phyloP scores from a whole-genome alignment of 2,888 invertebrate genomes.

The Archips xylosteana region DNA sequence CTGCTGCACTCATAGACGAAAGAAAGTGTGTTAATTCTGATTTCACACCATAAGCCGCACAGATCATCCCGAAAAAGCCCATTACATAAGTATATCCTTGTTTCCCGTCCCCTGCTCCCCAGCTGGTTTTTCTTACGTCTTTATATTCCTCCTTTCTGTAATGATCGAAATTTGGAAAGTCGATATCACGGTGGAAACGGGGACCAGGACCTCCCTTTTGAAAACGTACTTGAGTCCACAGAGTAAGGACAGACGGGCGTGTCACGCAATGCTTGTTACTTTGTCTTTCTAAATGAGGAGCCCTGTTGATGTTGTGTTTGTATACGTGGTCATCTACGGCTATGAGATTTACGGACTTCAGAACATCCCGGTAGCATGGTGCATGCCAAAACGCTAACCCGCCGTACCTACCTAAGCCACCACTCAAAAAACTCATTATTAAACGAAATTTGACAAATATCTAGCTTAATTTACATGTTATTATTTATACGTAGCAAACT shows the following conservation, averaged over 20 bases:
- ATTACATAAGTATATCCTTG: slow-evolving; percentile 81
- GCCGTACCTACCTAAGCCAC: slow-evolving; percentile 50
- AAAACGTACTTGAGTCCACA: slow-evolving; percentile 73
- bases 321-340: slow-evolving; percentile 34
- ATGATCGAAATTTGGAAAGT: slow-evolving; percentile 68
- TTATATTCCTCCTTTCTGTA: slow-evolving; percentile 69
- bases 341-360: slow-evolving; percentile 45
- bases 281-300: slow-evolving; percentile 30
- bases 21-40: slow-evolving; percentile 84
- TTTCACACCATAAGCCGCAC: slow-evolving; percentile 87
- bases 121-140: slow-evolving; percentile 65
- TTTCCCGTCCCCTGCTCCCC: slow-evolving; percentile 68
- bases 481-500: slow-evolving; percentile 12
- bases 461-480: slow-evolving; percentile 19
- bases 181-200: slow-evolving; percentile 71
- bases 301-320: slow-evolving; percentile 10
- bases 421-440: slow-evolving; percentile 59
- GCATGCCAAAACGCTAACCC: slow-evolving; percentile 52
- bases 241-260: slow-evolving; percentile 47
- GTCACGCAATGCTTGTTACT: slow-evolving; percentile 43
- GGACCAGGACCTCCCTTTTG: slow-evolving; percentile 54
- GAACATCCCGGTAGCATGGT: slow-evolving; percentile 51
- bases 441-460: slow-evolving; percentile 2
- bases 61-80: slow-evolving; percentile 82
- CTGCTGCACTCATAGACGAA: slow-evolving; percentile 87